Evolutionary conservation across 1,140 invertebrate species (phyloP).

Genomic region (Sitobion miscanthi): DNA sequence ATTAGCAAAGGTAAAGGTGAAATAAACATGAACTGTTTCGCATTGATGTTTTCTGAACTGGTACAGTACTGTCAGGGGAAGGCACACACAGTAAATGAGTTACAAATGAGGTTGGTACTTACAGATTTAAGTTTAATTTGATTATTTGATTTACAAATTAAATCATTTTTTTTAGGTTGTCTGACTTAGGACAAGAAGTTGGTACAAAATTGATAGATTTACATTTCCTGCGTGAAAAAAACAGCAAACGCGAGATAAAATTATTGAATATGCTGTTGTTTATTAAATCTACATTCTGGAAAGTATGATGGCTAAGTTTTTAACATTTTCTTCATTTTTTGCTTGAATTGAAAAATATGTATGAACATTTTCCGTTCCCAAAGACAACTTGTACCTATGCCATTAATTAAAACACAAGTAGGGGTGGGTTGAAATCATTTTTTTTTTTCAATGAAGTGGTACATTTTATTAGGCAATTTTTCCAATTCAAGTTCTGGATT

Average conservation of each 20-base stretch:
- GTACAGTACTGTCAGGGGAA: slow-evolving; percentile 98
- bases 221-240: slow-evolving; percentile 90
- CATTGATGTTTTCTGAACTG: slow-evolving; percentile 95
- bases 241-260: slow-evolving; percentile 94
- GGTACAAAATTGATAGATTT: slow-evolving; percentile 92
- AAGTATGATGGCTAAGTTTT: slow-evolving; percentile 68
- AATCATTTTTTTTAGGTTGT: slow-evolving; percentile 71
- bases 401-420: not conserved
- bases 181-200: slow-evolving; percentile 93
- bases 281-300: slow-evolving; percentile 96
- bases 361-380: not conserved
- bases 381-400: not conserved
- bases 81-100: slow-evolving; percentile 91
- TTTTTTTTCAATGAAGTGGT: not conserved
- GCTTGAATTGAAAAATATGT: not conserved
- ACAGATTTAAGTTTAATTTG: not conserved
- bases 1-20: slow-evolving; percentile 91
- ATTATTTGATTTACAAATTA: not conserved
- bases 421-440: not conserved
- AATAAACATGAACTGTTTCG: slow-evolving; percentile 91
- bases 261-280: slow-evolving; percentile 94
- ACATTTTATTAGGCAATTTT: not conserved
- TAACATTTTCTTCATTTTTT: not conserved
- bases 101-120: slow-evolving; percentile 83
- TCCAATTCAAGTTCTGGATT: not conserved